Evolutionary conservation across 2,797 vertebrate genomes (phyloP), one percentile per base, ranked within the genome.

Genomic region (Thunnus albacares): DNA sequence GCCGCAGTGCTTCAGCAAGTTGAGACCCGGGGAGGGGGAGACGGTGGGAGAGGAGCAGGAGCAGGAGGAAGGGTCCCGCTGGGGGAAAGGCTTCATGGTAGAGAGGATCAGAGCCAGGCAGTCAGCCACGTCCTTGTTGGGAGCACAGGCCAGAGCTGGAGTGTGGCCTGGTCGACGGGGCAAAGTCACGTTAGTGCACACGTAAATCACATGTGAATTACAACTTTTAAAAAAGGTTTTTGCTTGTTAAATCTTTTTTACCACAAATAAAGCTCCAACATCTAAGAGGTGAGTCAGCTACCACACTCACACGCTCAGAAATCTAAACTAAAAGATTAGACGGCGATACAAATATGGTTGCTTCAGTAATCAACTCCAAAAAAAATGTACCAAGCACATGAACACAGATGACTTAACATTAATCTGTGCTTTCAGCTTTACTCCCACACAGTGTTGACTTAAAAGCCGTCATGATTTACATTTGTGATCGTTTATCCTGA

Each of bases 41-140:
- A 97, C 91, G 5, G 90, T 85, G 76, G 93, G 94, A 28, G 94
- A 84, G 72, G 93, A 85, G 85, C 91, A 93, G 77, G 97, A 94
- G 93, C 92, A 94, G 91, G 94, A 94, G 83, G 93, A 94, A 68
- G 94, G 91, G 93, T 98, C 97, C 96, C 97, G 97, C 91, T 96
- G 96, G 81, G 98, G 97, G 95, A 99, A 98, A 97, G 97, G 97
- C 97, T 98, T 99, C 98, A 99, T 99, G 96, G 98, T 99, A 95
- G 98, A 98, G 89, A 99, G 97, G 96, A 99, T 99, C 94, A 99
- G 96, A 95, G 98, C 98, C 97, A 99, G 97, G 95, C 98, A 99
- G 95, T 99, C 97, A 6, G 98, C 98, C 88, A 99, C 98, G 10
- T 99, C 97, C 95, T 99, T 99, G 96, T 99, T 99, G 82, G 98